phyloP scores from a whole-genome alignment of 2,888 invertebrate genomes.

The Apocheima hispidaria region DNA sequence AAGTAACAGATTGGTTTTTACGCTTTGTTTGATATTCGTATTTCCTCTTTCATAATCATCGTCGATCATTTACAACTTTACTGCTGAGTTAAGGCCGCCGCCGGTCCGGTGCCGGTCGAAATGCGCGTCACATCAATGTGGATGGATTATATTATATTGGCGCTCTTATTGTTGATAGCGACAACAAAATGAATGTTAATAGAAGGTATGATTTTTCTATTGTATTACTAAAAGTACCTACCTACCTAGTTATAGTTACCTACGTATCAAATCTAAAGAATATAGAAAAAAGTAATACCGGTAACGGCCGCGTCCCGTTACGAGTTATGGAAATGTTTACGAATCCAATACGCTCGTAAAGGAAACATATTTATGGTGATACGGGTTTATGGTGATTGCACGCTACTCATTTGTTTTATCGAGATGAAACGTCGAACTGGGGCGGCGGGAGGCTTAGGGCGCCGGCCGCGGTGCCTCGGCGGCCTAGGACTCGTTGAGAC shows the following conservation, averaged over 20 bases:
- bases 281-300: constrained; percentile 3
- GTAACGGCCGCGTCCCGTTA: neutral
- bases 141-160: too few species aligned
- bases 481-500: neutral
- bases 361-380: constrained; percentile 8
- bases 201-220: neutral
- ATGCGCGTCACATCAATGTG: too few species aligned
- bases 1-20: too few species aligned
- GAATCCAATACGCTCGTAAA: constrained; percentile 9
- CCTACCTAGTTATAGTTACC: too few species aligned
- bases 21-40: too few species aligned
- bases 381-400: constrained; percentile 15
- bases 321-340: constrained; percentile 7
- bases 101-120: too few species aligned
- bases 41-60: too few species aligned
- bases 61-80: too few species aligned
- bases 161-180: too few species aligned
- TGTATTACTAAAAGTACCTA: neutral
- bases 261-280: neutral
- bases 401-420: constrained; percentile 10
- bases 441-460: neutral
- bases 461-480: neutral
- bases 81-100: too few species aligned
- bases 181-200: too few species aligned
- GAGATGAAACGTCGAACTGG: neutral